Evolutionary conservation across 2,113 vertebrate genomes (phyloP).

Genomic region (Candoia aspera): DNA sequence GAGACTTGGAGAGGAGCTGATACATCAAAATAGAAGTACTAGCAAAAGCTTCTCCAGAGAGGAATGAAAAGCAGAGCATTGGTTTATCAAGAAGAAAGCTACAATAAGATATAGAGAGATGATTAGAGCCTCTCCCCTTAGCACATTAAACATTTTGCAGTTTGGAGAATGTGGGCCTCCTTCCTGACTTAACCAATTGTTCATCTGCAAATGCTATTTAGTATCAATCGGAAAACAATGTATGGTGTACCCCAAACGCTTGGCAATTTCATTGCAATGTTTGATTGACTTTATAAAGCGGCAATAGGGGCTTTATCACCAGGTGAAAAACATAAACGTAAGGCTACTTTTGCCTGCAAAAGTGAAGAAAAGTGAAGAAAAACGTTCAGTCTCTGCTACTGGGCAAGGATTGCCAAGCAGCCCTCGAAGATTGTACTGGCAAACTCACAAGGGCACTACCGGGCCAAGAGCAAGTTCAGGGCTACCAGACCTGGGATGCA

Average conservation of each 20-base stretch:
- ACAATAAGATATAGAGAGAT: background rate
- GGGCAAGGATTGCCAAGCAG: too few species aligned
- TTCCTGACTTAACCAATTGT: background rate
- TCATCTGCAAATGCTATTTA: background rate
- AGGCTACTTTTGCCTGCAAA: background rate
- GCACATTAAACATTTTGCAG: background rate
- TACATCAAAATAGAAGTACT: background rate
- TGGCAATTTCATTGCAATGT: background rate
- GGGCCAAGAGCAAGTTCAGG: background rate
- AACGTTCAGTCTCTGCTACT: background rate
- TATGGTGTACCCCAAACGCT: background rate
- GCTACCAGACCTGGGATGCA: background rate
- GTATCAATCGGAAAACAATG: background rate
- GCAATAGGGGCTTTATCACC: background rate
- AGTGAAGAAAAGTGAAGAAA: background rate
- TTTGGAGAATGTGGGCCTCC: background rate
- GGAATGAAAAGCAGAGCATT: background rate
- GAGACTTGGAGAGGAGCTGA: background rate
- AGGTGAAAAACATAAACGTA: background rate
- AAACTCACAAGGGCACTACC: background rate
- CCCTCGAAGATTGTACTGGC: background rate
- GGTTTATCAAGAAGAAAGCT: background rate
- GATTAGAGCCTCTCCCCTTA: background rate
- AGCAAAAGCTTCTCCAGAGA: background rate
- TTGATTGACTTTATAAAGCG: background rate